Percentiles rank a stretch among this genome's conserved stretches.
phyloP scores from a whole-genome alignment of 2,888 invertebrate species.

The Bruchidius siliquastri region DNA sequence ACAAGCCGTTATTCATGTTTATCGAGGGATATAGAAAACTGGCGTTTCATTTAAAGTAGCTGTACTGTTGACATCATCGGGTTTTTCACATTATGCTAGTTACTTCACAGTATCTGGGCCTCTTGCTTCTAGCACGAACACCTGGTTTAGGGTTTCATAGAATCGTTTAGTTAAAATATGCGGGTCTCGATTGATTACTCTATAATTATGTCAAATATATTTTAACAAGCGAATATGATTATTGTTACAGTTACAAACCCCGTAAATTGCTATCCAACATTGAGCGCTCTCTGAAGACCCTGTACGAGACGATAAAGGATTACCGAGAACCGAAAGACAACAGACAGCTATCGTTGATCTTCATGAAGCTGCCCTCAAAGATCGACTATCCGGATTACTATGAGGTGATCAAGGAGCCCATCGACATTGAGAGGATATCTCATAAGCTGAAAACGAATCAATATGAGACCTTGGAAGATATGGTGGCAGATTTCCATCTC shows the following conservation, averaged over 20 bases:
- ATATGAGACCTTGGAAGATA: constrained; percentile 80
- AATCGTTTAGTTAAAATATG: no score
- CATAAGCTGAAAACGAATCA: constrained; percentile 72
- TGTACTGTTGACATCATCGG: no score
- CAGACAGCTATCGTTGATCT: constrained; percentile 89
- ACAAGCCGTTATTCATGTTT: no score
- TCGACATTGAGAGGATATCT: constrained; percentile 92
- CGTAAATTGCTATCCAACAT: constrained; percentile 53
- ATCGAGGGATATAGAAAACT: no score
- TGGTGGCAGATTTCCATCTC: constrained; percentile 82
- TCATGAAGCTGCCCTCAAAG: constrained; percentile 91
- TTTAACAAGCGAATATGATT: not conserved
- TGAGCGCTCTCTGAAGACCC: constrained; percentile 74
- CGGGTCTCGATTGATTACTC: no score
- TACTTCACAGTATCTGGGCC: no score
- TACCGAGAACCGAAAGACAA: constrained; percentile 78
- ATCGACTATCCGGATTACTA: constrained; percentile 94
- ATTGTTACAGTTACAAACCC: constrained; percentile 38
- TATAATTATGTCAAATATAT: no score
- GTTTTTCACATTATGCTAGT: no score
- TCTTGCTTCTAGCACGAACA: no score
- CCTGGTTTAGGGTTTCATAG: no score
- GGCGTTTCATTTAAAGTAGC: no score
- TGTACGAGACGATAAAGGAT: constrained; percentile 87
- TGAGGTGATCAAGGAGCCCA: constrained; percentile 92